A percentile compares a stretch with the other conserved stretches of the same genome.
These are phyloP conservation scores for Agapetus fuscipes DNA, from an alignment of 2,888 invertebrate species.

Conservation along the genomic window DNA sequence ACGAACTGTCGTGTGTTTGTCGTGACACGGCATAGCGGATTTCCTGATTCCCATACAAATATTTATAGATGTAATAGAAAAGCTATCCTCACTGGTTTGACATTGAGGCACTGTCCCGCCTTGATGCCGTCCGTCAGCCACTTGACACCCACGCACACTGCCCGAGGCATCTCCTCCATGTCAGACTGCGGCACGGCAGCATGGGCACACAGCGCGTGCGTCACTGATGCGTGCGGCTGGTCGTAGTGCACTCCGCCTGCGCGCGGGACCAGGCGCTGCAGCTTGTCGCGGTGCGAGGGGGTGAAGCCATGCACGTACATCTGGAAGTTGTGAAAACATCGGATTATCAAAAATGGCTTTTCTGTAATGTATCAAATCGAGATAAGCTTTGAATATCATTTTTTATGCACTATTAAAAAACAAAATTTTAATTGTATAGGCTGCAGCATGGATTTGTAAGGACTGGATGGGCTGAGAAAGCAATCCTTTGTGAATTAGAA, in stretches of 20 bases:
- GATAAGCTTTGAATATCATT: too few relatives aligned
- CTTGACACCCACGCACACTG: slow-evolving; percentile 53
- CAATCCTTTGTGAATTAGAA: too few relatives aligned
- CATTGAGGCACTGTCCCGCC: slow-evolving; percentile 29
- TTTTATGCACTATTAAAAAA: not conserved
- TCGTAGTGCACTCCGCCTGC: slow-evolving; percentile 79
- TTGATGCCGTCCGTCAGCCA: slow-evolving; percentile 72
- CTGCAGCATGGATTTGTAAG: too few relatives aligned
- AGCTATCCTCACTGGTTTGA: slow-evolving; percentile 33
- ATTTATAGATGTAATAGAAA: too few relatives aligned
- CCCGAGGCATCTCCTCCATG: slow-evolving; percentile 32
- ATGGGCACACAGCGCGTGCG: slow-evolving; percentile 71
- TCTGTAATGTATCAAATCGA: too few relatives aligned
- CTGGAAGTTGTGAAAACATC: slow-evolving; percentile 7
- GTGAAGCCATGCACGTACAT: slow-evolving; percentile 25
- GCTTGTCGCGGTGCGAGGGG: slow-evolving; percentile 34
- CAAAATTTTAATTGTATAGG: too few relatives aligned
- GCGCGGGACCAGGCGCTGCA: slow-evolving; percentile 35
- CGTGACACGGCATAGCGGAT: too few relatives aligned
- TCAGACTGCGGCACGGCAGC: slow-evolving; percentile 28
- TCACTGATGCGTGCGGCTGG: slow-evolving; percentile 62
- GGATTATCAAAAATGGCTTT: not conserved
- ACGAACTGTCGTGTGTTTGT: too few relatives aligned
- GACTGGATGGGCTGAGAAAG: too few relatives aligned
- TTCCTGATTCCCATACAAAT: too few relatives aligned